Evolutionary conservation across 64 coral and sea anemone species (phyloP).

Genomic region (Hydrozoanthus tunicans): DNA sequence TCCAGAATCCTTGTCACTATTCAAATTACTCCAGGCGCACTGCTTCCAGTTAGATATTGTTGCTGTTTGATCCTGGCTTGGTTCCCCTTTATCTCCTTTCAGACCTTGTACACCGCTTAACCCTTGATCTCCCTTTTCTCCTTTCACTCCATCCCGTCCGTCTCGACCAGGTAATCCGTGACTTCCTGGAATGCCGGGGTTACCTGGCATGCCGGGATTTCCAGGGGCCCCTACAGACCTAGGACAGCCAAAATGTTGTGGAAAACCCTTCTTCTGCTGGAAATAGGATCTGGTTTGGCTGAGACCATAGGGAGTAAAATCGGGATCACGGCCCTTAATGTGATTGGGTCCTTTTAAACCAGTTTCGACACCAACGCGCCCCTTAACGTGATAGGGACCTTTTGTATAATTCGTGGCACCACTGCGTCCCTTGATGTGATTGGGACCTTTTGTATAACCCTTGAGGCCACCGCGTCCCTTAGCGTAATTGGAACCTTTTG

Average conservation of each 20-base stretch:
- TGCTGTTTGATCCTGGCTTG: neutral
- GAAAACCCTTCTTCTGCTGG: neutral
- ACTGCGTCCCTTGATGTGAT: neutral
- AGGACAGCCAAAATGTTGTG: neutral
- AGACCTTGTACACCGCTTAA: neutral
- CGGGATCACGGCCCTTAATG: neutral
- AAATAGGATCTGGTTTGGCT: neutral
- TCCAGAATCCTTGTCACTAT: conserved; percentile 15
- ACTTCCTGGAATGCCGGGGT: conserved; percentile 21
- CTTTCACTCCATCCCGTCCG: conserved; percentile 5
- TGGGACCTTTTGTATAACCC: neutral
- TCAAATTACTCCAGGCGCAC: conserved; percentile 28
- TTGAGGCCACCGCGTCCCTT: neutral
- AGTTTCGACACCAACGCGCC: neutral
- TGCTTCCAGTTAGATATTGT: conserved; percentile 27
- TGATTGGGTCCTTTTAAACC: neutral
- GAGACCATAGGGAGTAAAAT: neutral
- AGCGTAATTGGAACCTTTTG: too few relatives aligned
- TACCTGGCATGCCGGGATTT: conserved; percentile 39
- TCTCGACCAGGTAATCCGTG: conserved; percentile 43
- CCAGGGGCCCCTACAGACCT: neutral
- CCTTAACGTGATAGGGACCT: neutral
- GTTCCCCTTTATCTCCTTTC: conserved; percentile 9
- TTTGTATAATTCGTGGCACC: neutral
- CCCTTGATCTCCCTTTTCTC: conserved; percentile 3